Evolutionary conservation across 2,888 invertebrate genomes (phyloP).

Genomic region (Orthonychiurus folsomi): DNA sequence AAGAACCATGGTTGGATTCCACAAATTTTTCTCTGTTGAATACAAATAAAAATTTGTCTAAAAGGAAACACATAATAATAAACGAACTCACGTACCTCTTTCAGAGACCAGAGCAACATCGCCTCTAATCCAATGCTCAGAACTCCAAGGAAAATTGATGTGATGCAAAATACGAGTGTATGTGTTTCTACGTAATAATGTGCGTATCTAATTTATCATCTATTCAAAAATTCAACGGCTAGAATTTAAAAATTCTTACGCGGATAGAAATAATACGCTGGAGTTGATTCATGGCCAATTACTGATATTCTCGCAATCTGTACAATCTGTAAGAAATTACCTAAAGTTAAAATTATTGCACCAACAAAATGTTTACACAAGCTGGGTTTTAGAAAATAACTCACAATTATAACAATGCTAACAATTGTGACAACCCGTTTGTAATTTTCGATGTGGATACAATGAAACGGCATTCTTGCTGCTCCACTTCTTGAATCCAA

Average conservation of each 20-base stretch:
- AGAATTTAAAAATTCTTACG: background rate
- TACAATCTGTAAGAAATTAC: background rate
- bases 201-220: background rate
- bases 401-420: background rate
- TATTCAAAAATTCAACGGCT: background rate
- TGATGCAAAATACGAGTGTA: conserved; percentile 5
- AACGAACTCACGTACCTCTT: too few relatives aligned
- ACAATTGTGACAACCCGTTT: background rate
- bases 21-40: background rate
- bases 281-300: background rate
- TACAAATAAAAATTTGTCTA: too few relatives aligned
- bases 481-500: too few relatives aligned
- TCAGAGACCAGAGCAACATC: conserved; percentile 4
- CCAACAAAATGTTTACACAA: background rate
- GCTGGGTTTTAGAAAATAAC: background rate
- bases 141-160: conserved; percentile 7
- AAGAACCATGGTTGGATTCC: conserved; percentile 13
- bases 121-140: conserved; percentile 4
- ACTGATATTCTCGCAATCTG: background rate
- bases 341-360: background rate
- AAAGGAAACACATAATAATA: background rate
- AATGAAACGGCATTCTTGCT: background rate
- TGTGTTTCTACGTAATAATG: conserved; percentile 5
- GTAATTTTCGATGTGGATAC: background rate
- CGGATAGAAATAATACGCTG: background rate